Conservation (phyloP, 2,113 vertebrate species). For the Arvicanthis niloticus region DNA sequence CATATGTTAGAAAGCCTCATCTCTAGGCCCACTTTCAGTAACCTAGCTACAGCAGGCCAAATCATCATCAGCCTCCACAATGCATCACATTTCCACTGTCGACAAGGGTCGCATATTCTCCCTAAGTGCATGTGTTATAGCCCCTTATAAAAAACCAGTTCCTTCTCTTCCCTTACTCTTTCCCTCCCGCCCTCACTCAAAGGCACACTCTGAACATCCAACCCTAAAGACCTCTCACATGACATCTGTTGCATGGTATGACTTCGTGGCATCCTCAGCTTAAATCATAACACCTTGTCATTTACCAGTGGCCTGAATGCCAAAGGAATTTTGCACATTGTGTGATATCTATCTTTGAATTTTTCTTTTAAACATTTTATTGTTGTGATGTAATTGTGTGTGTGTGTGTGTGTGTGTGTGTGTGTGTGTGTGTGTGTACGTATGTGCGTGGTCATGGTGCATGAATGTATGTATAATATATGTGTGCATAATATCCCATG, state of each 20-base stretch:
- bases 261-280: neutral
- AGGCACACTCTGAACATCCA: neutral
- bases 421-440: neutral
- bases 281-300: neutral
- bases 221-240: neutral
- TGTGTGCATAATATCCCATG: neutral
- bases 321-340: constrained; percentile 1
- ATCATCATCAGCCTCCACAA: neutral
- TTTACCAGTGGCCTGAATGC: neutral
- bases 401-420: neutral
- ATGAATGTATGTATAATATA: neutral
- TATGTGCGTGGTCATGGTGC: neutral
- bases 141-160: neutral
- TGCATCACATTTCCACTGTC: neutral
- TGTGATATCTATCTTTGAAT: neutral
- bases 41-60: neutral
- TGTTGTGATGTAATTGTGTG: neutral
- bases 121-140: neutral
- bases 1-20: neutral
- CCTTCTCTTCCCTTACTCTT: neutral
- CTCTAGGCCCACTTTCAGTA: neutral
- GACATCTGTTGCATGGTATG: neutral
- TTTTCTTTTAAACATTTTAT: neutral
- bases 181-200: neutral
- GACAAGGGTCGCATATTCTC: neutral